phyloP scores from a whole-genome alignment of 2,113 vertebrate species.

The Lipotes vexillifer region DNA sequence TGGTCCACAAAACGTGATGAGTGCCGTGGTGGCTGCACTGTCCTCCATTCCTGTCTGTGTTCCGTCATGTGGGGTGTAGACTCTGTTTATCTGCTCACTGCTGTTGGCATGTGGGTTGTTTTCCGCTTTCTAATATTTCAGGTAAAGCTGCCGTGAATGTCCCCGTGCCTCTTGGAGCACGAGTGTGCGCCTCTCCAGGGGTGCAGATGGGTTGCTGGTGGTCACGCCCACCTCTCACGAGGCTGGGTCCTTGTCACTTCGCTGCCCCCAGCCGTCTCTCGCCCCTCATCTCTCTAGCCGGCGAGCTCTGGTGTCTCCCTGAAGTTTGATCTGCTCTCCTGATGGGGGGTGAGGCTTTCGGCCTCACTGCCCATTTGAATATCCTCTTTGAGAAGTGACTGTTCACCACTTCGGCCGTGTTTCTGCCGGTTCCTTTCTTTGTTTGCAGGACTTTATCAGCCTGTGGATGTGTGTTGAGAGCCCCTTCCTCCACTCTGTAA shows the following conservation, averaged over 20 bases:
- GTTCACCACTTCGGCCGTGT: accelerated
- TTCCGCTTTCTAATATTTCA: accelerated
- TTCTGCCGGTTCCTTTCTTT: too few species aligned
- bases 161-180: too few species aligned
- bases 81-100: background rate
- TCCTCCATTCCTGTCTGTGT: accelerated
- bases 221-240: accelerated
- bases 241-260: background rate
- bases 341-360: background rate
- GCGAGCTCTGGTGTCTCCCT: accelerated
- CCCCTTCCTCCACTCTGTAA: accelerated
- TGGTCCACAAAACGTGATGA: accelerated
- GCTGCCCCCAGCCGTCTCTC: background rate
- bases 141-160: background rate
- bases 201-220: accelerated
- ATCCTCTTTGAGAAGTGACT: background rate
- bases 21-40: accelerated
- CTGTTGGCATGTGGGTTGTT: accelerated
- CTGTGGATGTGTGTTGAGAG: too few species aligned
- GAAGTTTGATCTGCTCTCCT: background rate
- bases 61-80: accelerated
- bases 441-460: background rate
- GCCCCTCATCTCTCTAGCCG: too few species aligned
- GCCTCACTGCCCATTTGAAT: accelerated
- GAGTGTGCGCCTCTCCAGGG: background rate